Evolutionary conservation across 2,797 vertebrate genomes (phyloP).

Genomic region (Cyprinodon diabolis): DNA sequence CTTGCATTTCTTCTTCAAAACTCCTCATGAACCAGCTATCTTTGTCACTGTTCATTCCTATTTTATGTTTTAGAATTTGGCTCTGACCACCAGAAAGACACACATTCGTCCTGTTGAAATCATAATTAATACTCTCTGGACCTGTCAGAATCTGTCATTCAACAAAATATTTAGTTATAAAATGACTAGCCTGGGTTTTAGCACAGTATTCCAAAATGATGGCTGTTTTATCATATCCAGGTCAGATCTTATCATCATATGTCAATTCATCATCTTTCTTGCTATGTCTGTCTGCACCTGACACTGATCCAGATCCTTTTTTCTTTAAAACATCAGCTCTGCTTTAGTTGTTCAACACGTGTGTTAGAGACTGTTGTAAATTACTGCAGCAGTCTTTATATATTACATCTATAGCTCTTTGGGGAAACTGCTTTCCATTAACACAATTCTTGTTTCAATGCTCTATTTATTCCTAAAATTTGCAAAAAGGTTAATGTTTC

Average conservation of each 20-base stretch:
- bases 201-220: background rate
- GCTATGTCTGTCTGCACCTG: background rate
- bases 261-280: background rate
- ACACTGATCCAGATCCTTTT: background rate
- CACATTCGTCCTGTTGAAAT: background rate
- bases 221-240: background rate
- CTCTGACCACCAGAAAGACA: background rate
- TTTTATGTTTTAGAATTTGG: background rate
- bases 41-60: background rate
- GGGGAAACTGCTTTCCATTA: background rate
- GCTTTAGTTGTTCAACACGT: conserved; percentile 4
- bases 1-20: background rate
- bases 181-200: background rate
- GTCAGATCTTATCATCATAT: background rate
- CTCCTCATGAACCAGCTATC: background rate
- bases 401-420: background rate
- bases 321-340: conserved; percentile 6
- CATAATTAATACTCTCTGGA: background rate
- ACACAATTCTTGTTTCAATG: background rate
- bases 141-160: background rate
- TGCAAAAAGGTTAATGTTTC: background rate
- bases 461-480: background rate
- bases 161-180: background rate
- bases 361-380: conserved; percentile 3
- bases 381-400: background rate